A percentile compares a stretch with the other conserved stretches of the same genome.
These are phyloP conservation scores for Papilio gigon DNA, from an alignment of 2,888 invertebrate genomes.

Conservation along the genomic window DNA sequence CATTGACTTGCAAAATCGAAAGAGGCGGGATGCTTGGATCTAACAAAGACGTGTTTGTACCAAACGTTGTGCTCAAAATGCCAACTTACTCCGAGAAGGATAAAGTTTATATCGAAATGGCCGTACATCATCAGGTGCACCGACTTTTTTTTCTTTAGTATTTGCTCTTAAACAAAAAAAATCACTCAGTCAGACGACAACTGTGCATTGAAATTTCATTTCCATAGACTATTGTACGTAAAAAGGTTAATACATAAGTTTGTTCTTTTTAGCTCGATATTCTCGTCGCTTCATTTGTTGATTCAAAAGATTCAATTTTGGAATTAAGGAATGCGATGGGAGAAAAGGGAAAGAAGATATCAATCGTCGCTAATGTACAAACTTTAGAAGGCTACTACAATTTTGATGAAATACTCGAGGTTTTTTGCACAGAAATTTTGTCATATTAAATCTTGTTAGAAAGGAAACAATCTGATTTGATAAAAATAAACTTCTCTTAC, in stretches of 20 bases:
- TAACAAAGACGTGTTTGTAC: slow-evolving; percentile 71
- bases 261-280: slow-evolving; percentile 65
- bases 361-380: slow-evolving; percentile 71
- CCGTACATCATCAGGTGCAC: slow-evolving; percentile 66
- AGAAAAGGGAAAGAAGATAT: slow-evolving; percentile 70
- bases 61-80: slow-evolving; percentile 68
- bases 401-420: slow-evolving; percentile 65
- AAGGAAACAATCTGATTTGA: background rate
- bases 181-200: background rate
- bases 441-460: background rate
- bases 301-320: slow-evolving; percentile 50
- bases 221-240: background rate
- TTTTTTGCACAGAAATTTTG: slow-evolving; percentile 41
- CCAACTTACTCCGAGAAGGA: slow-evolving; percentile 70
- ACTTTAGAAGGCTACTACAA: slow-evolving; percentile 66
- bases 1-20: slow-evolving; percentile 70
- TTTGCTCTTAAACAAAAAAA: too few species aligned
- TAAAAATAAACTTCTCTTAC: slow-evolving; percentile 36
- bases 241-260: background rate
- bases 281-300: slow-evolving; percentile 65
- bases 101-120: slow-evolving; percentile 64
- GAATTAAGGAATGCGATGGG: slow-evolving; percentile 67
- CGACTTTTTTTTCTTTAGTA: background rate
- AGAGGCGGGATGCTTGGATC: slow-evolving; percentile 71
- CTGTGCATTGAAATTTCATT: background rate